These are phyloP conservation scores for Recurvirostra avosetta DNA, from an alignment of 2,113 vertebrate genomes.

Conservation along the genomic window DNA sequence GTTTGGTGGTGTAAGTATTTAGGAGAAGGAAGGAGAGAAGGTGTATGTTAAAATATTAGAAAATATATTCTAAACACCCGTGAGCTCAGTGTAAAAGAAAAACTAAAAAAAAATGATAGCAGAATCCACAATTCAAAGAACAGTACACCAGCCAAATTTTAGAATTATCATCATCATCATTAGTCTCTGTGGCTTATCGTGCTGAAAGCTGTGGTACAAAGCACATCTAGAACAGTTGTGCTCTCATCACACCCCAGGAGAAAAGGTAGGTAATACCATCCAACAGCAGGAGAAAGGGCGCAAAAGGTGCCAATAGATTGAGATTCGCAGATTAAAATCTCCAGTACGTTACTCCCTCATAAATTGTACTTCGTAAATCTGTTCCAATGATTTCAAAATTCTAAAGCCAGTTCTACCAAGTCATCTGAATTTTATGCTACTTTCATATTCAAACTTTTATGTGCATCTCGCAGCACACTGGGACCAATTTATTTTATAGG, in stretches of 20 bases:
- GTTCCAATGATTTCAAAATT: not conserved
- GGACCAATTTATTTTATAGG: conserved; percentile 52
- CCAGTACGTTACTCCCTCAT: not conserved
- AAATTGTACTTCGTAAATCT: not conserved
- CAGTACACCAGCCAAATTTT: not conserved
- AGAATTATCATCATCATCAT: not conserved
- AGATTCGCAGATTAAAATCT: not conserved
- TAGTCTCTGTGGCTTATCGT: not conserved
- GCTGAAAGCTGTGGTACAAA: not conserved
- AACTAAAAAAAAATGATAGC: not conserved
- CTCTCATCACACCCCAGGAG: not conserved
- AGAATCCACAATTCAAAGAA: not conserved
- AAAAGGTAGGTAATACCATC: rapidly evolving
- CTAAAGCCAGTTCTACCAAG: not conserved
- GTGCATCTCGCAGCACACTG: conserved; percentile 27
- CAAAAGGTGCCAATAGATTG: not conserved
- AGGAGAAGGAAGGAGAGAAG: not conserved
- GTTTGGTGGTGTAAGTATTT: not conserved
- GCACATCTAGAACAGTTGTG: not conserved
- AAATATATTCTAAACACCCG: not conserved
- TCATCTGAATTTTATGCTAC: conserved; percentile 21
- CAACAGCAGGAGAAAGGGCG: not conserved
- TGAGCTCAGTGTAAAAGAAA: not conserved
- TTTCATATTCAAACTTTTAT: conserved; percentile 34
- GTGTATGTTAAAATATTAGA: not conserved